These are phyloP conservation scores for Paratilapia polleni DNA, from an alignment of 2,113 vertebrate genomes.

Conservation along the genomic window DNA sequence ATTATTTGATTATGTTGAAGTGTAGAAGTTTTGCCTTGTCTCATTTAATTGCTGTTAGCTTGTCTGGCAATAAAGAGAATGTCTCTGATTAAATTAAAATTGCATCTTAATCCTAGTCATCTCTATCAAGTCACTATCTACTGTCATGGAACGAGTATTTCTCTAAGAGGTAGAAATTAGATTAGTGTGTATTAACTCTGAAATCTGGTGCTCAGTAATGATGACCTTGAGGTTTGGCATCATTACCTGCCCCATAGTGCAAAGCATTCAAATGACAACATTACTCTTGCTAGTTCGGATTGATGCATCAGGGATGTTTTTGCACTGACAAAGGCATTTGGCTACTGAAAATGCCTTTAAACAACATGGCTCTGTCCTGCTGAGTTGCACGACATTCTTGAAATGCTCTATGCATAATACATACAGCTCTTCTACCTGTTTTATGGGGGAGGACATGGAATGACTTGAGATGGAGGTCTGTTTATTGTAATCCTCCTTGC, in stretches of 20 bases:
- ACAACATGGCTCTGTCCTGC: slow-evolving; percentile 18
- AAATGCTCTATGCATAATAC: slow-evolving; percentile 50
- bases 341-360: slow-evolving; percentile 41
- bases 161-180: slow-evolving; percentile 40
- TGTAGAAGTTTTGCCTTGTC: slow-evolving; percentile 39
- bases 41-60: slow-evolving; percentile 38
- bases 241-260: slow-evolving; percentile 65
- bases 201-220: slow-evolving; percentile 56
- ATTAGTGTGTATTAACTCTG: slow-evolving; percentile 56
- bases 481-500: slow-evolving; percentile 59
- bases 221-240: slow-evolving; percentile 73
- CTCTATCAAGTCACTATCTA: slow-evolving; percentile 43
- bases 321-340: slow-evolving; percentile 42
- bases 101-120: slow-evolving; percentile 52
- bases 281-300: slow-evolving; percentile 51
- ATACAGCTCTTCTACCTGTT: slow-evolving; percentile 43
- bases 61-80: slow-evolving; percentile 40
- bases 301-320: slow-evolving; percentile 35
- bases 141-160: slow-evolving; percentile 34
- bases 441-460: slow-evolving; percentile 53
- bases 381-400: slow-evolving; percentile 36
- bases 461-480: slow-evolving; percentile 59
- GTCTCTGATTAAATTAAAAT: slow-evolving; percentile 48
- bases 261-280: slow-evolving; percentile 62
- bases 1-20: slow-evolving; percentile 29